Evolutionary conservation across 2,113 vertebrate genomes (phyloP).

Genomic region (Odontesthes bonariensis): DNA sequence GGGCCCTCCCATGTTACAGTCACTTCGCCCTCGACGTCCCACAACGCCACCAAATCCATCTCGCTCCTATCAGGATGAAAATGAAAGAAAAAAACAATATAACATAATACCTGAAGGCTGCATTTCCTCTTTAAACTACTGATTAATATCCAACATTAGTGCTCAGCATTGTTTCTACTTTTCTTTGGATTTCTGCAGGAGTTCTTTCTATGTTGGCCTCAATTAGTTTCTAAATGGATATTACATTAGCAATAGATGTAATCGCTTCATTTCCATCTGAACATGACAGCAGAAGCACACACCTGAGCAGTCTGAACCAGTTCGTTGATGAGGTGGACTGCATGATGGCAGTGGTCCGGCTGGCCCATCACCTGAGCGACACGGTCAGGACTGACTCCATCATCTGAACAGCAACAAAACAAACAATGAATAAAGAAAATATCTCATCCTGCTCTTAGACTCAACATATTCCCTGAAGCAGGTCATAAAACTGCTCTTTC

Average conservation of each 20-base stretch:
- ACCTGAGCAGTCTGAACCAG: conserved; percentile 98
- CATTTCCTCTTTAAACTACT: not conserved
- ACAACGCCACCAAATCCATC: conserved; percentile 91
- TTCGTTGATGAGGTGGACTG: conserved; percentile 95
- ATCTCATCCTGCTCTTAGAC: not conserved
- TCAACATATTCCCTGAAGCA: not conserved
- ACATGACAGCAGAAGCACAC: conserved; percentile 2
- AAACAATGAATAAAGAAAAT: not conserved
- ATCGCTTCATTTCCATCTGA: not conserved
- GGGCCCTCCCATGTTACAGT: conserved; percentile 88
- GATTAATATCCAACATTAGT: no score
- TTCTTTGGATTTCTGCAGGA: no score
- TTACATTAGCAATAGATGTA: not conserved
- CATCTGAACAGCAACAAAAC: conserved; percentile 83
- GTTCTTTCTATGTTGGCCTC: no score
- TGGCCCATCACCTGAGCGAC: conserved; percentile 98
- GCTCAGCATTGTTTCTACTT: no score
- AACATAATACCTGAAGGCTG: not conserved
- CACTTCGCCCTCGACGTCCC: conserved; percentile 87
- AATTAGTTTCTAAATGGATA: no score
- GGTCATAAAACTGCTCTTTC: not conserved
- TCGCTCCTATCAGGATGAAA: conserved; percentile 85
- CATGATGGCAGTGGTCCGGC: conserved; percentile 94
- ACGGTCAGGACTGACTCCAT: conserved; percentile 93
- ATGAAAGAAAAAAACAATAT: not conserved